These are phyloP conservation scores for Anniella stebbinsi DNA, from an alignment of 2,797 vertebrate species.

Conservation along the genomic window DNA sequence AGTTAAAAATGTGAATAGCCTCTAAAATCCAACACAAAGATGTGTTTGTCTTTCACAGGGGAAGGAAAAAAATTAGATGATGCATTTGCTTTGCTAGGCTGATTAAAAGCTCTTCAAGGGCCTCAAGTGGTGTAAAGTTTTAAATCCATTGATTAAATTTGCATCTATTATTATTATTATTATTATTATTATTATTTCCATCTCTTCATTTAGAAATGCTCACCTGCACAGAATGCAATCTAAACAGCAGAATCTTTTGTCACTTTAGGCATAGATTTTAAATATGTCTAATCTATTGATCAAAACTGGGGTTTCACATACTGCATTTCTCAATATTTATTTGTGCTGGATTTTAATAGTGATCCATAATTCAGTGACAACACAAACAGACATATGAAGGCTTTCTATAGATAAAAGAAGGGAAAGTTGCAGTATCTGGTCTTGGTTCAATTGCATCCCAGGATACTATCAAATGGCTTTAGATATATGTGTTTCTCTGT, in stretches of 20 bases:
- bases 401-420: background rate
- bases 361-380: background rate
- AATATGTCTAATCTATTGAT: constrained; percentile 56
- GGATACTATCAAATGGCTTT: background rate
- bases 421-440: background rate
- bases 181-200: constrained; percentile 58
- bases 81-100: constrained; percentile 59
- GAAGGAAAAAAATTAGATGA: constrained; percentile 50
- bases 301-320: constrained; percentile 53
- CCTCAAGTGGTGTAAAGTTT: constrained; percentile 69
- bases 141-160: constrained; percentile 77
- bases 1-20: constrained; percentile 2
- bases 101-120: constrained; percentile 71
- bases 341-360: constrained; percentile 8
- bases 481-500: too few relatives aligned
- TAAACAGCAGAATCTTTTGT: constrained; percentile 63
- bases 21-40: constrained; percentile 40
- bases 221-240: constrained; percentile 53
- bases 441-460: background rate
- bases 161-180: constrained; percentile 66
- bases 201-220: constrained; percentile 72
- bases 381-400: background rate
- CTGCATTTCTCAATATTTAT: constrained; percentile 49
- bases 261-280: constrained; percentile 60
- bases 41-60: constrained; percentile 51